Base-by-base conservation (phyloP, 2,113 vertebrate species). In the Choloepus hoffmanni region DNA sequence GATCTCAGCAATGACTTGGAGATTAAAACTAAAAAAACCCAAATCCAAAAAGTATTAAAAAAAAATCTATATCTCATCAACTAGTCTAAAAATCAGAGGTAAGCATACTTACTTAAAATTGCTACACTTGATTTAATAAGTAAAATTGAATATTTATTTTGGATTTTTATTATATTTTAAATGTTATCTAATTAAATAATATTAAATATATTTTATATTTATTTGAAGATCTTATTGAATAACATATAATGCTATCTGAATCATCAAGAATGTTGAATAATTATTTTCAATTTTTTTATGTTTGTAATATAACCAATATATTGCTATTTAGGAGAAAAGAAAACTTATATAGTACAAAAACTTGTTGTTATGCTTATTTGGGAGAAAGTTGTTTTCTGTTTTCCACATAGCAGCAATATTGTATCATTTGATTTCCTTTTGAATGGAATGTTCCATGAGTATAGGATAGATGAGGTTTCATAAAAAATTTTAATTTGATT, bases 1-100 rank as follows among this genome's bases (percentile, higher is more conserved):
- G 55, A 79, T 10, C 60, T 76, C 40, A 96, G 72, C 45, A 78
- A 50, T 92, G 33, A 92, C 67, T 93, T 30, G 90, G 43, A 16
- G 45, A 63, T 78, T 78, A 73, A 83, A 92, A 85, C 53, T 93
- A 45, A 95, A 89, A 65, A 21, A 87, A 93, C 82, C 4, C 79
- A 94, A 94, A 94, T 94, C 24, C 43, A n/a, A 95, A 97, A 68
- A 15, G 76, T 30, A 94, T 92, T 36, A 36, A 40, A 93, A 83
- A 83, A 78, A 45, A 65, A n/a, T 11, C 70, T 65, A 1, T 30
- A 78, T 88, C 85, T 95, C 1, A 92, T 85, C 40, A 85, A 60
- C 26, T 77, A 89, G 28, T 85, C n/a, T 96, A 78, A 83, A 81
- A 85, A 43, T 65, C 67, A 95, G 89, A 90, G 45, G 8, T 93